A percentile compares a stretch with the other conserved stretches of the same genome.
phyloP scores from a whole-genome alignment of 2,888 invertebrate genomes.

The Leistus spinibarbis region DNA sequence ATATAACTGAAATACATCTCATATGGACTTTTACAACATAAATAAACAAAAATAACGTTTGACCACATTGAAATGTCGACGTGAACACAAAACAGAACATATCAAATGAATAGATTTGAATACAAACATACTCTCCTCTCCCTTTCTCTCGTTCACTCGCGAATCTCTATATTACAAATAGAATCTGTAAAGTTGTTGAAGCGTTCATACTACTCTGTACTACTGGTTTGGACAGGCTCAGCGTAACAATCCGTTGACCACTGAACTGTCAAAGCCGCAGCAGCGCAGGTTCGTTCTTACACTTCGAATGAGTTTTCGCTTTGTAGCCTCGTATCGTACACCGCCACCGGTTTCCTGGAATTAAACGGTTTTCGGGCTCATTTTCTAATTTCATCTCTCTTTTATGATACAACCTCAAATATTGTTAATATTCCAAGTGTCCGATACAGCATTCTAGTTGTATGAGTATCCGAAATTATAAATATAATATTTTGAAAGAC shows the following conservation, averaged over 20 bases:
- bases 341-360: too few relatives aligned
- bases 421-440: too few relatives aligned
- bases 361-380: background rate
- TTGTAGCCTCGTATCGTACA: too few relatives aligned
- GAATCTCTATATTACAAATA: background rate
- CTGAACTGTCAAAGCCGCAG: background rate
- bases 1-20: too few relatives aligned
- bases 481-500: too few relatives aligned
- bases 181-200: background rate
- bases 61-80: background rate
- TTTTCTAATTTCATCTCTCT: too few relatives aligned
- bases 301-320: background rate
- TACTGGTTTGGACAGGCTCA: background rate
- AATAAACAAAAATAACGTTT: too few relatives aligned
- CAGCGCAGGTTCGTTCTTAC: background rate
- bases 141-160: too few relatives aligned
- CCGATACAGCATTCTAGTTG: too few relatives aligned
- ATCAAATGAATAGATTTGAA: background rate
- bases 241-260: background rate
- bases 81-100: background rate
- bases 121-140: background rate
- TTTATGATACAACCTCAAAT: too few relatives aligned
- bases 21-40: too few relatives aligned
- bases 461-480: too few relatives aligned
- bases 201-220: background rate